phyloP scores from a whole-genome alignment of 2,888 invertebrate genomes.

The Pammene fasciana region DNA sequence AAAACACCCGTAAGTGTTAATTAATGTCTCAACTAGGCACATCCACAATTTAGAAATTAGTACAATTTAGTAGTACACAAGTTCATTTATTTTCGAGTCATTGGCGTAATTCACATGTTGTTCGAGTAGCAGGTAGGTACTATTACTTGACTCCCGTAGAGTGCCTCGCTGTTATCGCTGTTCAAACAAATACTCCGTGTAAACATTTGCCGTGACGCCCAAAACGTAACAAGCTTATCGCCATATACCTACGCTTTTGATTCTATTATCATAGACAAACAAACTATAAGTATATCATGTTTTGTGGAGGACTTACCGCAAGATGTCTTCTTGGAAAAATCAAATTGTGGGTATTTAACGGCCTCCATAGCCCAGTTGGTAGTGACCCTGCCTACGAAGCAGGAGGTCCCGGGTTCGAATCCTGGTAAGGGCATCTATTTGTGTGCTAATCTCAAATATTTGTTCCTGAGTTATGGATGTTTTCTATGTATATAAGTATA shows the following conservation, averaged over 20 bases:
- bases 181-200: conserved; percentile 57
- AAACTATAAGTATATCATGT: conserved; percentile 10
- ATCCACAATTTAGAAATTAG: no score
- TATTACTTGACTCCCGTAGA: conserved; percentile 52
- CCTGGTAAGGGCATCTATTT: no score
- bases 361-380: no score
- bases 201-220: conserved; percentile 52
- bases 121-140: conserved; percentile 29
- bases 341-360: not conserved
- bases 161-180: conserved; percentile 56
- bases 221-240: conserved; percentile 41
- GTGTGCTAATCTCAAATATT: no score
- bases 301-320: not conserved
- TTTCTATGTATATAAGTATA: no score
- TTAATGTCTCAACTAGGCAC: no score
- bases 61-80: not conserved
- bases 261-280: conserved; percentile 27
- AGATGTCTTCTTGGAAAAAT: no score
- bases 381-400: no score
- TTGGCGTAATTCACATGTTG: not conserved
- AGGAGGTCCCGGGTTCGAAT: no score
- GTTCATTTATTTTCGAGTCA: not conserved
- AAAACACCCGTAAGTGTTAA: no score
- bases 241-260: conserved; percentile 31
- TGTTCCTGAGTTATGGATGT: no score